Base-by-base conservation (phyloP, 2,113 vertebrate genomes). In the Diadophis punctatus region DNA sequence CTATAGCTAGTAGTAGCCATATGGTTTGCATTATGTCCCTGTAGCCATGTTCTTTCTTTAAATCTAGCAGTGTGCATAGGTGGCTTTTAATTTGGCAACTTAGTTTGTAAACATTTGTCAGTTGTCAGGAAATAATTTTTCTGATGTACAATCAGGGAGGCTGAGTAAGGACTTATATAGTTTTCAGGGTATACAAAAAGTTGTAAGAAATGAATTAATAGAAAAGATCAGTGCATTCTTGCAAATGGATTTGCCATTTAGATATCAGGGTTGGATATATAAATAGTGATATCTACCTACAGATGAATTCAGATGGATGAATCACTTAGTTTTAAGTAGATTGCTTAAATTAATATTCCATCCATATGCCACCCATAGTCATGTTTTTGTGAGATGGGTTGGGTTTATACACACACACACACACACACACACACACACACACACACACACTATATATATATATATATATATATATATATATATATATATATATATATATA, bases 21-120 rank as follows among this genome's bases (percentile, higher is more conserved):
- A 86, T 51, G 86, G 92, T 48, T 90, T n/a, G 7, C 91, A n/a
- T 18, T 85, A 34, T 88, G 23, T 95, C 89, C 63, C n/a, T 86
- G 4, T 87, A 87, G 74, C 48, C 87, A 30, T 1, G 23, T 48
- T 43, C 89, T 56, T 92, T 90, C 63, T 51, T 88, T 39, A 68
- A 68, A 14, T 87, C 90, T 48, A 87, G 60, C 27, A 90, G 30
- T 1, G 7, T 6, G 56, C 23, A 0, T 30, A 0, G 4, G 16
- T 20, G 14, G 48, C 18, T 7, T 89, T 89, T 86, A 34, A 23
- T 16, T 18, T 60, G 0, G 1, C 48, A 34, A 90, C 56, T n/a
- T 56, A 87, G 4, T 56, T 93, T 91, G 2, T 55, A 74, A 96
- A 46, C 25, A 93, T 18, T 86, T 90, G 52, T 74, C 22, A 58